Evolutionary conservation across 2,888 invertebrate genomes (phyloP), one percentile per base, ranked within the genome.

Genomic region (Tinea pellionella): DNA sequence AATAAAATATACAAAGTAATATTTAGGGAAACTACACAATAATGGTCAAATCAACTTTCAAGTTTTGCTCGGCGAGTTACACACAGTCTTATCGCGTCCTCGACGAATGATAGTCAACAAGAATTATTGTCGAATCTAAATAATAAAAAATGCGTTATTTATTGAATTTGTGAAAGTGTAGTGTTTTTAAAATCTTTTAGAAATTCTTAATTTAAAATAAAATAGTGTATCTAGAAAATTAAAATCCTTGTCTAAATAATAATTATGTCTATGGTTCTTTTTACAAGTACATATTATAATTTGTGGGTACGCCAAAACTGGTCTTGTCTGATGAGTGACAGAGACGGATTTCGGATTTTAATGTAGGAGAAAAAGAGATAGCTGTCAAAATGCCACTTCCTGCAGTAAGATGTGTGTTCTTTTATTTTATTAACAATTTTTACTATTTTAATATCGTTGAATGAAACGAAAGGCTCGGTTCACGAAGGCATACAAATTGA

Each of bases 291-390:
- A 30, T 37, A 30, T 58, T 72, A 72, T 72, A 70, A 72, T 70
- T 69, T 69, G 69, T 69, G 65, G 65, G 64, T 67, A 66, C 68
- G 68, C 71, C 71, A 73, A 77, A 78, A 78, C 77, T 77, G 77
- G 78, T 77, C 73, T 73, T 68, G 59, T 15, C 43, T 59, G 47
- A 72, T 68, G 65, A 63, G 63, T 62, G 70, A 68, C 64, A 66
- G 68, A 65, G 68, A 73, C 63, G 62, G 61, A 42, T 6, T 47
- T 19, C 8, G 16, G 12, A 13, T 6, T 1, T 19, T 15, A 13
- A n/a, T 4, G n/a, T 16, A 15, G 3, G 59, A 7, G 47, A 1
- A 29, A 59, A 15, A 16, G 47, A 47, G 59, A 59, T 15, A 43
- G 15, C 8, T 32, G 30, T 12, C 32, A 1, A 57, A 57, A 57